Conservation (phyloP, 2,797 vertebrate species). For the Atherinosoma microstoma region DNA sequence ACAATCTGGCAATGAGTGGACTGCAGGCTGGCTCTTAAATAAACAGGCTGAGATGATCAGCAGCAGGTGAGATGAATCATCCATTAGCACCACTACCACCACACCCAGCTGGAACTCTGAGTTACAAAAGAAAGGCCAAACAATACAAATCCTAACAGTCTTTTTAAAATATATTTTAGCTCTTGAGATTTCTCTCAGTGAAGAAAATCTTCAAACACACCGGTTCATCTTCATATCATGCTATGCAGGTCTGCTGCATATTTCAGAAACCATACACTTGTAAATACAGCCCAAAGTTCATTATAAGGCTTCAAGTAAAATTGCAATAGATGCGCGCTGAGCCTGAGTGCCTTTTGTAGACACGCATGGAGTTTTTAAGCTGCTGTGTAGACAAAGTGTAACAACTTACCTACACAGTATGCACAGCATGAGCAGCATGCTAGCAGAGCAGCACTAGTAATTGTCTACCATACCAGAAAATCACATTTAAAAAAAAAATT, state of each 20-base stretch:
- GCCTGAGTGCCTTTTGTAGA: not conserved
- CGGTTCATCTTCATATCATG: conserved; percentile 4
- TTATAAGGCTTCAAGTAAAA: conserved; percentile 12
- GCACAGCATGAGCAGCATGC: conserved; percentile 12
- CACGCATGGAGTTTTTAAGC: conserved; percentile 11
- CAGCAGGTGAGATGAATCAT: too few species aligned
- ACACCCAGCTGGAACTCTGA: too few species aligned
- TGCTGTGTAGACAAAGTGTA: conserved; percentile 22
- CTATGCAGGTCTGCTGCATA: not conserved
- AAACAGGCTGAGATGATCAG: too few species aligned
- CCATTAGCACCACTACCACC: too few species aligned
- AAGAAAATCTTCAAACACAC: not conserved
- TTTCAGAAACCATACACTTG: not conserved
- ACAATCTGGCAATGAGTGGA: too few species aligned
- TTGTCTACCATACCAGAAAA: conserved; percentile 8
- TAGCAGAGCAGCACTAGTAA: conserved; percentile 1
- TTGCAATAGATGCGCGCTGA: conserved; percentile 2
- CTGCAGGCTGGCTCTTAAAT: too few species aligned
- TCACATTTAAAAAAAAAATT: not conserved
- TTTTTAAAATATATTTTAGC: not conserved
- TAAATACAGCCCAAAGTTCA: conserved; percentile 3
- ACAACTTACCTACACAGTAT: conserved; percentile 12
- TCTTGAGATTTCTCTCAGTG: too few species aligned
- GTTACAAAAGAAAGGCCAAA: too few species aligned
- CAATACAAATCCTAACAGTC: too few species aligned